A percentile compares a stretch with the other conserved stretches of the same genome.
phyloP scores from a whole-genome alignment of 2,113 vertebrate genomes.

The Formicarius rufipectus region DNA sequence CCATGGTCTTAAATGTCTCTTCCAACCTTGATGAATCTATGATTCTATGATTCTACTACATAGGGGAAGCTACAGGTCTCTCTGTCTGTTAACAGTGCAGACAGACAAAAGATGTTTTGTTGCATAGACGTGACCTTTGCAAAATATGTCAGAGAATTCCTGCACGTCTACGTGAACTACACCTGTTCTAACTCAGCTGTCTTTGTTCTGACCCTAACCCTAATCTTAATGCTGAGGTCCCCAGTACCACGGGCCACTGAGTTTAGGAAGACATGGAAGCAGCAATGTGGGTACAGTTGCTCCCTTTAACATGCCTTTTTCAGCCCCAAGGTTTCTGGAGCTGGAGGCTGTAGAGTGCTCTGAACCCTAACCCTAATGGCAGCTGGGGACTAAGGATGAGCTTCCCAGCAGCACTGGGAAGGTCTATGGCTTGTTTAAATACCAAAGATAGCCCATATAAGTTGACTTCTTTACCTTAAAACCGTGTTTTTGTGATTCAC shows the following conservation, averaged over 20 bases:
- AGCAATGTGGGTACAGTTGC: not conserved
- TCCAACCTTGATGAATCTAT: not conserved
- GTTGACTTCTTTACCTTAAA: not conserved
- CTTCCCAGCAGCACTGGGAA: not conserved
- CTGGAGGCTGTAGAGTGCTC: fast-evolving
- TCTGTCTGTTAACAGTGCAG: not conserved
- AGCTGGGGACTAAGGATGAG: not conserved
- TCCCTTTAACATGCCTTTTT: not conserved
- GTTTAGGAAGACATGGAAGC: not conserved
- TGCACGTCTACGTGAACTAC: not conserved
- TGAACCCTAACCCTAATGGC: not conserved
- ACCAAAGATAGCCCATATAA: not conserved
- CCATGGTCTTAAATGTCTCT: not conserved
- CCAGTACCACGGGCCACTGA: fast-evolving
- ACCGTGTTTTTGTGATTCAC: not conserved
- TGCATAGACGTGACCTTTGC: not conserved
- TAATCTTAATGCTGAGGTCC: too few relatives aligned
- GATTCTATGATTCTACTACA: not conserved
- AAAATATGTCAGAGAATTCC: not conserved
- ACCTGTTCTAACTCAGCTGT: not conserved
- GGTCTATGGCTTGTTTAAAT: not conserved
- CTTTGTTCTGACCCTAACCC: not conserved
- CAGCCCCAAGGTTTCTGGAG: not conserved
- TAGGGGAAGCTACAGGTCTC: not conserved
- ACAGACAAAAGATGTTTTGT: not conserved